These are phyloP conservation scores for Anseranas semipalmata DNA, from an alignment of 2,113 vertebrate species.

Conservation along the genomic window DNA sequence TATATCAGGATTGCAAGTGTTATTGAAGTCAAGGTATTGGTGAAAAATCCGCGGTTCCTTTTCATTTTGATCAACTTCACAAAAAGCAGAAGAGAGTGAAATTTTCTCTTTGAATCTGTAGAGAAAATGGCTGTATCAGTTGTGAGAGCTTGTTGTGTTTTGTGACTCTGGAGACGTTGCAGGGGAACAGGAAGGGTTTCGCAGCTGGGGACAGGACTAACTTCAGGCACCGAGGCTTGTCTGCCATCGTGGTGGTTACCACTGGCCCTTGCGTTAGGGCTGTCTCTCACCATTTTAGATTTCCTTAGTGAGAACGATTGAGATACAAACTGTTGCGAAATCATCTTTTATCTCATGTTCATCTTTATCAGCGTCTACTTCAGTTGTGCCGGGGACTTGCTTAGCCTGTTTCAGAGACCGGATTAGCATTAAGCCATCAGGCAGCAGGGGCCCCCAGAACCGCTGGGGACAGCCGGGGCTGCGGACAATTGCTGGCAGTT, in stretches of 20 bases:
- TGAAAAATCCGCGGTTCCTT: rapidly evolving
- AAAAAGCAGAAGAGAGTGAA: background rate
- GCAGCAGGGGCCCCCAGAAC: background rate
- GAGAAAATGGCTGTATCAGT: background rate
- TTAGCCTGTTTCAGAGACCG: no score
- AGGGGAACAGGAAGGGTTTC: background rate
- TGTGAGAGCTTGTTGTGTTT: background rate
- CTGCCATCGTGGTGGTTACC: no score
- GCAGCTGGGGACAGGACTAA: no score
- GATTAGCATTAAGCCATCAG: background rate
- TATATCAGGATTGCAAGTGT: background rate
- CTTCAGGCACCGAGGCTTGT: no score
- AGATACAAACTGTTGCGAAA: no score
- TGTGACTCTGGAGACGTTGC: background rate
- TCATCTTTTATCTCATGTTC: no score
- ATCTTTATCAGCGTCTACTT: background rate
- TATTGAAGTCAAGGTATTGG: background rate
- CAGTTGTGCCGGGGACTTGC: background rate
- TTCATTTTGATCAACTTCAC: background rate
- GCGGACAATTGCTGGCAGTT: no score
- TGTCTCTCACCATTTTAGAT: no score
- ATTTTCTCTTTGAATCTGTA: background rate
- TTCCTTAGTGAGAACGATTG: no score
- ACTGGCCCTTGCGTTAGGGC: no score
- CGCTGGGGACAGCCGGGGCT: no score